Evolutionary conservation across 2,113 vertebrate genomes (phyloP).

Genomic region (Felis catus): DNA sequence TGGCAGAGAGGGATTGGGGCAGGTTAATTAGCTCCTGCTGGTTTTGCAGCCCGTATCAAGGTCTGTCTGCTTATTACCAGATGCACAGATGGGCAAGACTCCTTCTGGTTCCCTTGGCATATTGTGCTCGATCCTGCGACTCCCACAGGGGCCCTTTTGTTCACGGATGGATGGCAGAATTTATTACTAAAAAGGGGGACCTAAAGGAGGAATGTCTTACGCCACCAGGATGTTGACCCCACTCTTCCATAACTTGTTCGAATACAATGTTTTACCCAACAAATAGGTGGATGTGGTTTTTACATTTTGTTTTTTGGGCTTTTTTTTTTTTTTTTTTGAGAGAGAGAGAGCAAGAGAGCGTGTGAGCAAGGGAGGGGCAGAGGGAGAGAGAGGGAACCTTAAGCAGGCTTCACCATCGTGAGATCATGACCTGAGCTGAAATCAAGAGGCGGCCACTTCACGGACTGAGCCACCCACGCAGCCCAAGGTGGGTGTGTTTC

Average conservation of each 20-base stretch:
- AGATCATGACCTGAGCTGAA: too few species aligned
- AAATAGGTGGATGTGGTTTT: neutral
- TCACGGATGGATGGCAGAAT: neutral
- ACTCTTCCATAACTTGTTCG: neutral
- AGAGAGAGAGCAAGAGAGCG: too few species aligned
- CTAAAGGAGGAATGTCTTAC: neutral
- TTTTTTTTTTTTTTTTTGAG: too few species aligned
- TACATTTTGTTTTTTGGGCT: neutral
- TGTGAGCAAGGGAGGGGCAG: too few species aligned
- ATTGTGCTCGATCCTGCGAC: neutral
- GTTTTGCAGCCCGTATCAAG: neutral
- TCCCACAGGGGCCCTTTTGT: neutral
- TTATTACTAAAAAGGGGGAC: neutral
- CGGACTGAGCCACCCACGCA: too few species aligned
- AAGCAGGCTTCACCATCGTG: too few species aligned
- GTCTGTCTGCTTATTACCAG: neutral
- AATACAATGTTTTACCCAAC: neutral
- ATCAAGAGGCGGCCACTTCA: too few species aligned
- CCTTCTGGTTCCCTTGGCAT: neutral
- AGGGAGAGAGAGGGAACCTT: too few species aligned
- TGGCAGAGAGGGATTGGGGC: neutral
- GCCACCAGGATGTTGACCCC: neutral
- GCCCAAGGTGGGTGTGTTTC: neutral
- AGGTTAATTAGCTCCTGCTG: neutral
- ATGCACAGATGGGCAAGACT: neutral